A percentile compares a stretch with the other conserved stretches of the same genome.
These are phyloP conservation scores for Turritopsis dohrnii DNA, from an alignment of 30 jellyfish, hydroid and myxozoan genomes.

Conservation along the genomic window DNA sequence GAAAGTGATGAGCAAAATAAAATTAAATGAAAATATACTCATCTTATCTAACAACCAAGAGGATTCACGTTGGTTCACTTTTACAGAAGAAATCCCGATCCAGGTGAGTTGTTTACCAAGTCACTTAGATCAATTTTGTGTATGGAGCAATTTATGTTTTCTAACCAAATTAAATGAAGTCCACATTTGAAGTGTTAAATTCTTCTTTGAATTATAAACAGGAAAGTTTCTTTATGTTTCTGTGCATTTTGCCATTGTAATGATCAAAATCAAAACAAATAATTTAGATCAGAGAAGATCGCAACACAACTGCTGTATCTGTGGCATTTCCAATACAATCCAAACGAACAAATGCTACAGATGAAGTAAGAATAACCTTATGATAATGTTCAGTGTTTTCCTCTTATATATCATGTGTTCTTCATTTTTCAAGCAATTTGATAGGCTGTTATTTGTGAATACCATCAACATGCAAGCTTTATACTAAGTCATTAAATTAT, in stretches of 20 bases:
- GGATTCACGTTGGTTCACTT: constrained; percentile 60
- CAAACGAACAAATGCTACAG: neutral
- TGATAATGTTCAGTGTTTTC: too few relatives aligned
- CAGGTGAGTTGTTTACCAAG: constrained; percentile 27
- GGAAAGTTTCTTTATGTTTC: too few relatives aligned
- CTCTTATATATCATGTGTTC: neutral
- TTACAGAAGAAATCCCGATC: constrained; percentile 57
- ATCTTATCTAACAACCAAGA: constrained; percentile 48
- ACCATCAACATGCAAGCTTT: too few relatives aligned
- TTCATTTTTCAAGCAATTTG: neutral
- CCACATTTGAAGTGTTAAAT: too few relatives aligned
- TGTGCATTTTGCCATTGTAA: too few relatives aligned
- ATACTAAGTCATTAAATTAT: too few relatives aligned
- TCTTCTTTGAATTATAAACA: too few relatives aligned
- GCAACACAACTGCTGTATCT: constrained; percentile 53
- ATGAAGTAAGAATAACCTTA: neutral
- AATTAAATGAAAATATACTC: constrained; percentile 20
- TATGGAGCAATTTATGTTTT: too few relatives aligned
- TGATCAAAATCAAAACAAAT: too few relatives aligned
- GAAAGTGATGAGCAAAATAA: constrained; percentile 46
- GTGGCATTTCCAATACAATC: constrained; percentile 54
- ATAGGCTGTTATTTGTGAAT: too few relatives aligned
- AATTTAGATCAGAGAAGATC: constrained; percentile 48
- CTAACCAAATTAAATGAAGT: too few relatives aligned
- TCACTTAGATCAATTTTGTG: too few relatives aligned